Percentiles rank a stretch among this genome's conserved stretches.
Conservation (phyloP, 2,797 vertebrate species). For the Macropus fuliginosus region DNA sequence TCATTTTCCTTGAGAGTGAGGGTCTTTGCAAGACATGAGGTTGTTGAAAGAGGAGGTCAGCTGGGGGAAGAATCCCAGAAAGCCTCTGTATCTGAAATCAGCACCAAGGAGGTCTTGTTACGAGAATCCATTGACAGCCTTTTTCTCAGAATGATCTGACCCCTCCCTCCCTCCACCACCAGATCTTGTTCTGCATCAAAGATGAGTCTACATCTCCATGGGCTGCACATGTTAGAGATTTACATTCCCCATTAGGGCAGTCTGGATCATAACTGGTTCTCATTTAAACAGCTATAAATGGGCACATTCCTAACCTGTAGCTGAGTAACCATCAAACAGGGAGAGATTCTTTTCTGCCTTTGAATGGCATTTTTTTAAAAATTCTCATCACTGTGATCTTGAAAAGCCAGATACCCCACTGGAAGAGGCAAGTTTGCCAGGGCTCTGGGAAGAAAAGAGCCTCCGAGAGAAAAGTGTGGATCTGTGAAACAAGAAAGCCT, state of each 20-base stretch:
- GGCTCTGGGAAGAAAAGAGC: conserved; percentile 5
- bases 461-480: conserved; percentile 7
- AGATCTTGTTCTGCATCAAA: background rate
- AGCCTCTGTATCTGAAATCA: too few relatives aligned
- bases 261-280: background rate
- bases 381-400: background rate
- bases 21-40: background rate
- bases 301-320: conserved; percentile 18
- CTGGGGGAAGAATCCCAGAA: background rate
- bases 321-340: conserved; percentile 43
- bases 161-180: background rate
- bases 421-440: background rate
- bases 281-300: conserved; percentile 26
- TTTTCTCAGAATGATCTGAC: background rate
- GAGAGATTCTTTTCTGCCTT: conserved; percentile 34
- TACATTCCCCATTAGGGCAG: background rate
- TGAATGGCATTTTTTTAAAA: background rate
- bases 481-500: background rate
- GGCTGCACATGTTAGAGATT: background rate
- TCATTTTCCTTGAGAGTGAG: conserved; percentile 4
- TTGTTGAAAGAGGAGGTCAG: background rate
- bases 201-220: background rate
- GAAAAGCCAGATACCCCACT: conserved; percentile 5
- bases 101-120: background rate
- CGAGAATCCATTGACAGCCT: background rate